Percentiles rank a stretch among this genome's conserved stretches.
phyloP scores from a whole-genome alignment of 2,888 invertebrate species.

The Drosophila subsilvestris region DNA sequence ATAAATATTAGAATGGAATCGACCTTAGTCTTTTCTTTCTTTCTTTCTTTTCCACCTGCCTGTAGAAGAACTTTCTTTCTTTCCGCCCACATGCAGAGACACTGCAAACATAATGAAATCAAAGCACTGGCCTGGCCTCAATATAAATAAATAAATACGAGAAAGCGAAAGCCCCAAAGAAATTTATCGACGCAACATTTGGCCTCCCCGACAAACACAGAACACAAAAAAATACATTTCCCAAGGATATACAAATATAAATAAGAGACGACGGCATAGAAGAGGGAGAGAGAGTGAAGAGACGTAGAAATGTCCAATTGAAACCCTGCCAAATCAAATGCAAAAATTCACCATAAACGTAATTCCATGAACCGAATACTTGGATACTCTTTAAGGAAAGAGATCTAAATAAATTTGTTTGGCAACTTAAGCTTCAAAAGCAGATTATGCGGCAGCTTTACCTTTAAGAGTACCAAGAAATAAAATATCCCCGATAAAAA shows the following conservation, averaged over 20 bases:
- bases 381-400: background rate
- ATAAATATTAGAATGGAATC: constrained; percentile 28
- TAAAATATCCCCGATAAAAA: no score
- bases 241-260: constrained; percentile 59
- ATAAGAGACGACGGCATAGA: constrained; percentile 31
- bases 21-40: constrained; percentile 1
- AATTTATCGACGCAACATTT: constrained; percentile 60
- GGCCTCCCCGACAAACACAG: constrained; percentile 19
- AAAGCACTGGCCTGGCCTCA: constrained; percentile 66
- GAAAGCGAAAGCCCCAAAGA: constrained; percentile 37
- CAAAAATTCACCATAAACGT: constrained; percentile 10
- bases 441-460: no score
- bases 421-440: no score
- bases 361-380: background rate
- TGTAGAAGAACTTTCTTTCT: background rate
- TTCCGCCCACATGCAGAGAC: background rate
- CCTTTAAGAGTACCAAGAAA: background rate
- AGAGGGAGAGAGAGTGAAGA: background rate
- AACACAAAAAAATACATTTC: constrained; percentile 26
- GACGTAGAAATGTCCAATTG: constrained; percentile 39
- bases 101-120: constrained; percentile 62
- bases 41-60: constrained; percentile 8
- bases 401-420: no score
- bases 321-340: constrained; percentile 43
- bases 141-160: constrained; percentile 68